Evolutionary conservation across 2,888 invertebrate genomes (phyloP).

Genomic region (Pollenia angustigena): DNA sequence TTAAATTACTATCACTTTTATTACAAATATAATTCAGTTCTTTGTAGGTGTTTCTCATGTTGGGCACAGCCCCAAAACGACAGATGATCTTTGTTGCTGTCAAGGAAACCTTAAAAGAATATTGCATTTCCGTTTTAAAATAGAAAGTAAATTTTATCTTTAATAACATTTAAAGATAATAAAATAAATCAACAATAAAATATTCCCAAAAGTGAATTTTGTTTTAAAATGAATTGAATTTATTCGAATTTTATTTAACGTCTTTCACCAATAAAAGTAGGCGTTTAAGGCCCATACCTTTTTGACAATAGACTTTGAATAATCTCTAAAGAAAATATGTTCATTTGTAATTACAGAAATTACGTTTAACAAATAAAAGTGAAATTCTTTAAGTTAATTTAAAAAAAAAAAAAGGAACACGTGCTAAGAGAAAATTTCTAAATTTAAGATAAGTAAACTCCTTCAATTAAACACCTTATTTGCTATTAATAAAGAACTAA

Average conservation of each 20-base stretch:
- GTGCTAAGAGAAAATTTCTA: conserved; percentile 17
- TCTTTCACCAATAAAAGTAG: conserved; percentile 42
- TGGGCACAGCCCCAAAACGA: conserved; percentile 46
- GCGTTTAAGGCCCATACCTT: conserved; percentile 38
- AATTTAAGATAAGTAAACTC: neutral
- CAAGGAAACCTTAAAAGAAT: conserved; percentile 31
- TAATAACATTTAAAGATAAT: conserved; percentile 34
- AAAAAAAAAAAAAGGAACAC: conserved; percentile 32
- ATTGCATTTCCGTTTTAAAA: conserved; percentile 48
- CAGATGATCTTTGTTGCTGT: conserved; percentile 46
- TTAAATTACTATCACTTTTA: conserved; percentile 1
- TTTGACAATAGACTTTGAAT: conserved; percentile 1
- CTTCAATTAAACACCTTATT: neutral
- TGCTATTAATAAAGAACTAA: neutral
- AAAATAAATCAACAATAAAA: conserved; percentile 28
- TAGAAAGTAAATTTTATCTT: conserved; percentile 43
- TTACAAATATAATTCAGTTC: no score
- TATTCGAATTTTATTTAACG: neutral
- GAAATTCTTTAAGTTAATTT: neutral
- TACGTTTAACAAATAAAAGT: neutral
- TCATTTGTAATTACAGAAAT: conserved; percentile 43
- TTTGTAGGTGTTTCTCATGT: conserved; percentile 38
- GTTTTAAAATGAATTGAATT: conserved; percentile 15
- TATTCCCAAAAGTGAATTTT: conserved; percentile 31
- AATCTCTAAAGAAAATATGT: conserved; percentile 49